Conservation (phyloP, 2,113 vertebrate genomes). For the Raja brachyura region DNA sequence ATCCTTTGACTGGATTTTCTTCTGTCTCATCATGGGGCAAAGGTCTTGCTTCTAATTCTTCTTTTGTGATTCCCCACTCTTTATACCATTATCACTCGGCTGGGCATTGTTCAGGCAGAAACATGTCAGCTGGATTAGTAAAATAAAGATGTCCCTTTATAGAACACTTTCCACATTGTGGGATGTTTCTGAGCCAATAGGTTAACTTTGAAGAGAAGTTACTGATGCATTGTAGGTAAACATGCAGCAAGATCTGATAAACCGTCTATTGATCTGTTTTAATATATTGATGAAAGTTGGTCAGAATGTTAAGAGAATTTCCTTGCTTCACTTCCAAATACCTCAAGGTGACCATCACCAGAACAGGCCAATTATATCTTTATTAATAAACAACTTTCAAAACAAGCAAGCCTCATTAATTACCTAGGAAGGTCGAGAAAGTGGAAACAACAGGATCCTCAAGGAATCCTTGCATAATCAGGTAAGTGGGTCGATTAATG, state of each 20-base stretch:
- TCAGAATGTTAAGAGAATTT: neutral
- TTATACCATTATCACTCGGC: neutral
- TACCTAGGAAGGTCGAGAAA: neutral
- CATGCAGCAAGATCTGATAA: neutral
- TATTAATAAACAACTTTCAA: neutral
- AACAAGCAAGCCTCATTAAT: neutral
- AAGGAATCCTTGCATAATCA: too few species aligned
- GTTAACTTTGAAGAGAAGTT: conserved; percentile 8
- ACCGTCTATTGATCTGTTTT: neutral
- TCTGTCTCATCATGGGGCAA: neutral
- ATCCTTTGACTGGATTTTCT: neutral
- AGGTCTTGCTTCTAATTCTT: neutral
- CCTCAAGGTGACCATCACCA: neutral
- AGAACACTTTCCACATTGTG: neutral
- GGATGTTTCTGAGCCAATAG: neutral
- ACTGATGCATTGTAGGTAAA: neutral
- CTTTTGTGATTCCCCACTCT: neutral
- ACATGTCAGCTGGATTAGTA: neutral
- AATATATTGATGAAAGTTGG: neutral
- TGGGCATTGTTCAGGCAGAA: neutral
- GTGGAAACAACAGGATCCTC: too few species aligned
- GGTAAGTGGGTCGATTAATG: too few species aligned
- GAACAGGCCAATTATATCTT: neutral
- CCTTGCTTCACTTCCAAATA: neutral
- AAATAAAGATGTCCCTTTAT: neutral